These are phyloP conservation scores for Epinephelus coioides DNA, from an alignment of 2,797 vertebrate species.

Conservation along the genomic window DNA sequence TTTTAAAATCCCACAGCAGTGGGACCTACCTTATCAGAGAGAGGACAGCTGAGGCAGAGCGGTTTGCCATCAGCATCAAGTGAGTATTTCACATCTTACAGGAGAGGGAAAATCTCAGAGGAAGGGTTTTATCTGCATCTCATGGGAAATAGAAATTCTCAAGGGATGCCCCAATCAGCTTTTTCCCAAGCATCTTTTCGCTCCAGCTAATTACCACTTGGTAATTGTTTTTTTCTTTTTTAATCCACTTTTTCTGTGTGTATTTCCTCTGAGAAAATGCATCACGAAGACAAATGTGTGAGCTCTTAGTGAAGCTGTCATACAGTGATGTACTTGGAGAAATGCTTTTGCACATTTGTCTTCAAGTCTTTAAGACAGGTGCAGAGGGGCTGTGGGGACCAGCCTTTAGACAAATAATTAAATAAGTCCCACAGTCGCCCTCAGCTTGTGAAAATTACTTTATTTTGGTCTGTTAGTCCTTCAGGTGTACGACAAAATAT, in stretches of 20 bases:
- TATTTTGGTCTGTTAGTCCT: conserved; percentile 16
- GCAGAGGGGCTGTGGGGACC: conserved; percentile 28
- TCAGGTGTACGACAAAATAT: conserved; percentile 3
- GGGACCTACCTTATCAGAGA: conserved; percentile 98
- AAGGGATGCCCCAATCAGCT: conserved; percentile 39
- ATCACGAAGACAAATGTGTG: conserved; percentile 26
- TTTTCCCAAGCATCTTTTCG: conserved; percentile 48
- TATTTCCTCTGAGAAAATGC: conserved; percentile 36
- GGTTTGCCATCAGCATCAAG: conserved; percentile 99
- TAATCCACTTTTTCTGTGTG: conserved; percentile 26
- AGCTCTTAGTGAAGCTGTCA: conserved; percentile 50
- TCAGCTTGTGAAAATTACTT: conserved; percentile 31
- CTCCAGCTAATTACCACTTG: conserved; percentile 60
- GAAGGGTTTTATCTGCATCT: conserved; percentile 50
- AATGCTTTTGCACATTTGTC: conserved; percentile 19
- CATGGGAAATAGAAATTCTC: conserved; percentile 44
- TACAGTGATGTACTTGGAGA: conserved; percentile 22
- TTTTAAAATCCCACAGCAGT: conserved; percentile 93
- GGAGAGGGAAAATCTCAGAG: conserved; percentile 28
- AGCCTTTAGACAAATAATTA: conserved; percentile 17
- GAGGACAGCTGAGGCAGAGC: conserved; percentile 94
- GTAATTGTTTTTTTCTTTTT: conserved; percentile 63
- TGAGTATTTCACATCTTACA: conserved; percentile 77
- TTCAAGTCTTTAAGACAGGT: conserved; percentile 33
- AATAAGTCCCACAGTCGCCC: conserved; percentile 26